A percentile compares a stretch with the other conserved stretches of the same genome.
Evolutionary conservation across 2,888 invertebrate species (phyloP).

Genomic region (Chrysolina oricalcia): DNA sequence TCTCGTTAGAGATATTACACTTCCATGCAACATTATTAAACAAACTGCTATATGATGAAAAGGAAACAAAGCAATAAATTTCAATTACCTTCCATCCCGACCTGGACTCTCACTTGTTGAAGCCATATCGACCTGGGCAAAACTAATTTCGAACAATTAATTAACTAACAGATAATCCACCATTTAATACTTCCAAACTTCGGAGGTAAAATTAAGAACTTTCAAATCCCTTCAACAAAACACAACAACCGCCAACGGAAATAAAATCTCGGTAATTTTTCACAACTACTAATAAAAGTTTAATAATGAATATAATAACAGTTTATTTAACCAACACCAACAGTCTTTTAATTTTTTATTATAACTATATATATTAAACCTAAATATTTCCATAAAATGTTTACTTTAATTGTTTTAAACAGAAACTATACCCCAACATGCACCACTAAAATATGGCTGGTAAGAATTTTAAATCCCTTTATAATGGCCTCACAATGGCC

Average conservation of each 20-base stretch:
- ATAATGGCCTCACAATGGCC: no score
- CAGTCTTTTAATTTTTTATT: slow-evolving; percentile 14
- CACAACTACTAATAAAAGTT: slow-evolving; percentile 13
- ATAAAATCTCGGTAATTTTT: slow-evolving; percentile 17
- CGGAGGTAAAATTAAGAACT: slow-evolving; percentile 1
- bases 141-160: slow-evolving; percentile 36
- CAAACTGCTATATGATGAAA: not conserved
- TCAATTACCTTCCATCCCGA: slow-evolving; percentile 25
- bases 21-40: not conserved
- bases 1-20: no score
- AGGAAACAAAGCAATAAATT: not conserved
- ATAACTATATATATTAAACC: no score
- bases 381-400: no score
- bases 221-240: slow-evolving; percentile 17
- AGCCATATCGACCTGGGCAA: slow-evolving; percentile 16
- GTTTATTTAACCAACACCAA: slow-evolving; percentile 15
- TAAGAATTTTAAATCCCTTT: no score
- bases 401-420: no score
- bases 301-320: slow-evolving; percentile 5
- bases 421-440: no score
- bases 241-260: slow-evolving; percentile 9
- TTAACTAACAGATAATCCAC: slow-evolving; percentile 26
- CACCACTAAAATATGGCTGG: no score
- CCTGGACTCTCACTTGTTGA: slow-evolving; percentile 31
- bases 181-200: slow-evolving; percentile 27